phyloP scores from a whole-genome alignment of 2,797 vertebrate species.

The Chrosomus eos region DNA sequence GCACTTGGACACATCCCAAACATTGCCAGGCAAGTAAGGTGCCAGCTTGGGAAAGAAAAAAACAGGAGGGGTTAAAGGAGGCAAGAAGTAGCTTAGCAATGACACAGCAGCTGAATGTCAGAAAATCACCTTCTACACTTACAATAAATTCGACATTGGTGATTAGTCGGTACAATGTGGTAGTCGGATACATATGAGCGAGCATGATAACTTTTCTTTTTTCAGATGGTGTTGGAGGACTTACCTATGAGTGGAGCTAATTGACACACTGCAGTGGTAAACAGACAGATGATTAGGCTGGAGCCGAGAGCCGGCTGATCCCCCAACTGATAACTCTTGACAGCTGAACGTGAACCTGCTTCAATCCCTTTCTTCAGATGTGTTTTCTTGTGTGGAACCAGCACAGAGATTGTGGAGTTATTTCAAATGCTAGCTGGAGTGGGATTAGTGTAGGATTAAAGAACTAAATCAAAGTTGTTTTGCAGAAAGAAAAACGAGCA shows the following conservation, averaged over 20 bases:
- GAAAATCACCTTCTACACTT: conserved; percentile 3
- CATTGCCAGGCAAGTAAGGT: conserved; percentile 1
- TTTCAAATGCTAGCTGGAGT: conserved; percentile 41
- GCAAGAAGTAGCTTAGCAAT: background rate
- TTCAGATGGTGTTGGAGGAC: conserved; percentile 70
- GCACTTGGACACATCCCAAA: conserved; percentile 68
- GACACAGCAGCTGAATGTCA: background rate
- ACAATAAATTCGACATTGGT: conserved; percentile 61
- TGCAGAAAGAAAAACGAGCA: background rate
- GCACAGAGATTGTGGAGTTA: conserved; percentile 17
- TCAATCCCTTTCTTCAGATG: conserved; percentile 11
- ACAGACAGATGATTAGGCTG: conserved; percentile 64
- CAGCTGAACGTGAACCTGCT: conserved; percentile 21
- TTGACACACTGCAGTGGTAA: conserved; percentile 78
- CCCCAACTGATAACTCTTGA: conserved; percentile 47
- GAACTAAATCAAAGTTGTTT: conserved; percentile 31
- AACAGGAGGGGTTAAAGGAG: conserved; percentile 15
- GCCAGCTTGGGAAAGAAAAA: conserved; percentile 1
- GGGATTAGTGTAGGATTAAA: conserved; percentile 42
- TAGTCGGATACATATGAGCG: conserved; percentile 58
- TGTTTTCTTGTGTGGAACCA: conserved; percentile 14
- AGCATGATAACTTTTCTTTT: conserved; percentile 70
- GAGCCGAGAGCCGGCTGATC: conserved; percentile 47
- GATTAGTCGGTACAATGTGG: conserved; percentile 71
- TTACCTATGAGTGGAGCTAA: conserved; percentile 78